Evolutionary conservation across 2,113 vertebrate species (phyloP).

Genomic region (Paracanthobrama guichenoti): DNA sequence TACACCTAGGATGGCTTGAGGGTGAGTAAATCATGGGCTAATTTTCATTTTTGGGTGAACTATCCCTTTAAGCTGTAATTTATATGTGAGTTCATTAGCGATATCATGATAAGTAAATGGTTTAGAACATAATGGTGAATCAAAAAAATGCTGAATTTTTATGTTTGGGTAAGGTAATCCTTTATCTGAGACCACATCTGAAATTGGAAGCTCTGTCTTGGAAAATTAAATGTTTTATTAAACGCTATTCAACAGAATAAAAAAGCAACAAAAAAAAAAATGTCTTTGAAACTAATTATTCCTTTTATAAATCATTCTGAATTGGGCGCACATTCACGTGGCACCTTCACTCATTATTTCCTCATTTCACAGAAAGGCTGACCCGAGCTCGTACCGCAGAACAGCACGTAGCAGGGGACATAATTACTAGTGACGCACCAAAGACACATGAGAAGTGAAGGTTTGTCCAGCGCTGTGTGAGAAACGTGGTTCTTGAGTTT

Average conservation of each 20-base stretch:
- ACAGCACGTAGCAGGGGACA: constrained; percentile 38
- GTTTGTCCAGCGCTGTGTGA: constrained; percentile 41
- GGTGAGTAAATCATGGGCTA: too few relatives aligned
- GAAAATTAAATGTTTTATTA: neutral
- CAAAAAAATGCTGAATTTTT: neutral
- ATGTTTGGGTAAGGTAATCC: neutral
- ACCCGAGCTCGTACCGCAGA: neutral
- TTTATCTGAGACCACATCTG: neutral
- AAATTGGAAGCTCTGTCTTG: neutral
- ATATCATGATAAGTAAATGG: neutral
- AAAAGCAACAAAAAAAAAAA: neutral
- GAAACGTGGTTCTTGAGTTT: constrained; percentile 20
- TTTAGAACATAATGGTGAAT: neutral
- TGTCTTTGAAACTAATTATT: constrained; percentile 9
- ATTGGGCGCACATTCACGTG: neutral
- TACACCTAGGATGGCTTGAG: too few relatives aligned
- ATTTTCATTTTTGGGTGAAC: too few relatives aligned
- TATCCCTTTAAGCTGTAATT: neutral
- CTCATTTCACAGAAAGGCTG: constrained; percentile 7
- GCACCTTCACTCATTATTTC: constrained; percentile 45
- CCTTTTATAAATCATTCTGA: neutral
- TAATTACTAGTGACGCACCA: constrained; percentile 50
- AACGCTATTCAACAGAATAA: neutral
- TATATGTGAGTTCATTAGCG: neutral
- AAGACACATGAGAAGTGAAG: constrained; percentile 46